Percentiles rank a stretch among this genome's conserved stretches.
Conservation (phyloP, 2,888 invertebrate genomes). For the Thysanoteuthis rhombus region DNA sequence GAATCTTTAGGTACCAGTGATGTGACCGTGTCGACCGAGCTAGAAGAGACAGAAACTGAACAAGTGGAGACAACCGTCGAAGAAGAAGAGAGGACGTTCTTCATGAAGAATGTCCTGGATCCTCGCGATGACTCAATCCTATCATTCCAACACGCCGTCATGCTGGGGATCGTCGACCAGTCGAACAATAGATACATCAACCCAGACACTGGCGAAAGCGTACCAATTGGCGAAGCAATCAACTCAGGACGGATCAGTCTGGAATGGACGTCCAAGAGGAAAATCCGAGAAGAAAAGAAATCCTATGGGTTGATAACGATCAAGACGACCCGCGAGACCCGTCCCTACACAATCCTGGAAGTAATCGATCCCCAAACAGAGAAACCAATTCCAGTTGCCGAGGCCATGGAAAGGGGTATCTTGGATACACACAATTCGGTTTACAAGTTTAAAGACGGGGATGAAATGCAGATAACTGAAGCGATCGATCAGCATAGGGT, state of each 20-base stretch:
- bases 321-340: constrained; percentile 56
- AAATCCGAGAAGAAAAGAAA: constrained; percentile 61
- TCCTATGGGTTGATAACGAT: constrained; percentile 65
- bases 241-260: constrained; percentile 58
- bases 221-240: constrained; percentile 62
- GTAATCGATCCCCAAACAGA: constrained; percentile 53
- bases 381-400: constrained; percentile 43
- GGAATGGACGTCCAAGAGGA: constrained; percentile 55
- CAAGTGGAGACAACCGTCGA: constrained; percentile 57
- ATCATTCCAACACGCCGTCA: constrained; percentile 58
- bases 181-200: constrained; percentile 50
- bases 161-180: constrained; percentile 57
- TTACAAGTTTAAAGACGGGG: constrained; percentile 53
- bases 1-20: constrained; percentile 41
- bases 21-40: constrained; percentile 38
- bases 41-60: constrained; percentile 51
- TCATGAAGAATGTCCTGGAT: constrained; percentile 54
- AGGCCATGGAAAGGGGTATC: constrained; percentile 51
- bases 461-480: constrained; percentile 52
- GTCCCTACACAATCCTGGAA: constrained; percentile 57
- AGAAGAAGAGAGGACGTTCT: constrained; percentile 61
- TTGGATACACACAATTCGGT: constrained; percentile 45
- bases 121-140: constrained; percentile 47
- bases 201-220: constrained; percentile 48
- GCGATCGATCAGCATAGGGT: constrained; percentile 59